Percentiles rank a stretch among this genome's conserved stretches.
These are phyloP conservation scores for Megaptera novaeangliae DNA, from an alignment of 2,113 vertebrate genomes.

Conservation along the genomic window DNA sequence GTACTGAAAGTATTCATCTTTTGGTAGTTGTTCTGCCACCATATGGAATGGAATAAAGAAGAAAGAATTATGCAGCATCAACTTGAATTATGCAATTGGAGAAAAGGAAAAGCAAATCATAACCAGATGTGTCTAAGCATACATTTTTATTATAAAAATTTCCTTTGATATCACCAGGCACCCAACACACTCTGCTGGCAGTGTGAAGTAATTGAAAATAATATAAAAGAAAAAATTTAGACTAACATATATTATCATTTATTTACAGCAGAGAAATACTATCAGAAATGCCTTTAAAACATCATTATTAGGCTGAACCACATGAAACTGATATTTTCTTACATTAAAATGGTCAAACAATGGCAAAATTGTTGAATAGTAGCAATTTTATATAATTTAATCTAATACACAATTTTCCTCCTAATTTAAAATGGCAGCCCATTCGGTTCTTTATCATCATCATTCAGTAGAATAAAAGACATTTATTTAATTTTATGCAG, in stretches of 20 bases:
- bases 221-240: neutral
- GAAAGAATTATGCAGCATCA: slow-evolving; percentile 32
- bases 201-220: slow-evolving; percentile 31
- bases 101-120: slow-evolving; percentile 41
- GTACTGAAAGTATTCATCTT: slow-evolving; percentile 52
- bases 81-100: slow-evolving; percentile 37
- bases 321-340: neutral
- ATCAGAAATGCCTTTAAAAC: neutral
- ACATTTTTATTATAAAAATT: slow-evolving; percentile 21
- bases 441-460: neutral
- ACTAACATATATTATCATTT: neutral
- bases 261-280: neutral
- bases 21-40: slow-evolving; percentile 21
- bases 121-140: slow-evolving; percentile 28
- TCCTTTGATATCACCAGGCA: slow-evolving; percentile 41
- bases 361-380: neutral
- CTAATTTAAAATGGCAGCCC: neutral
- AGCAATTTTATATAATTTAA: neutral
- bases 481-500: neutral
- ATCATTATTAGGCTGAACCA: neutral
- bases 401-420: neutral
- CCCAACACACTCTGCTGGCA: slow-evolving; percentile 59
- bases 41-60: slow-evolving; percentile 56
- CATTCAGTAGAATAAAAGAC: neutral
- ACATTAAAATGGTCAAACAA: neutral